Base-by-base conservation (phyloP, 23 tunicate genomes). In the Aplidium turbinatum region DNA sequence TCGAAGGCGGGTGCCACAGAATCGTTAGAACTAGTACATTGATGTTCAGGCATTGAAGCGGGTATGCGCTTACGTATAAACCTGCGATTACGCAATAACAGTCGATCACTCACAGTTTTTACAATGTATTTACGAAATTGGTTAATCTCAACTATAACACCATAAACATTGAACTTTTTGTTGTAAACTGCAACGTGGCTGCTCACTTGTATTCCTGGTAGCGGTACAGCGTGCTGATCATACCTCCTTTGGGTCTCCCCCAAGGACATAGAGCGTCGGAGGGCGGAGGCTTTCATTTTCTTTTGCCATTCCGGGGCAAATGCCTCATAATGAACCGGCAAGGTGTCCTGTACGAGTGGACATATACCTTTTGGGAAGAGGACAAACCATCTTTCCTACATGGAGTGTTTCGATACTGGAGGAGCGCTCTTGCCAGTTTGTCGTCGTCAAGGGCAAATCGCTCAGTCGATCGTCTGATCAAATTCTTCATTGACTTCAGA, bases 331-430 rank as follows among this genome's bases (percentile, higher is more conserved):
- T 61, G 68, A 6, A 61, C 36, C 35, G 36, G 68, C 6, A 61
- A 7, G 30, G 68, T 61, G 20, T 61, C 68, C 39, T 61, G 68
- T 4, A 61, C 68, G 30, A 38, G 30, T 61, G 36, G 36, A 35
- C 39, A 61, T 25, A 61, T 6, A 61, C 6, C 39, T 29, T 61
- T 29, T 61, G 35, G 35, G 68, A 35, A 5, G 36, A 6, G 4
- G 68, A 61, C 36, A 29, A 26, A 25, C 68, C 36, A 61, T 61
- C 68, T 61, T 29, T 61, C 20, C 11, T 29, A 7, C 11, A 25
- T 6, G 68, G 38, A 11, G 35, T 61, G 22, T 61, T 61, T 9
- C 39, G 35, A 29, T 29, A 61, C 22, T 61, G 68, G 36, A 61
- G 30, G 36, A 61, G 39, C 7, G 68, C 38, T n/a, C 68, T 5